Percentiles rank a stretch among this genome's conserved stretches.
Conservation (phyloP, 2,113 vertebrate species). For the Tachysurus vachellii region DNA sequence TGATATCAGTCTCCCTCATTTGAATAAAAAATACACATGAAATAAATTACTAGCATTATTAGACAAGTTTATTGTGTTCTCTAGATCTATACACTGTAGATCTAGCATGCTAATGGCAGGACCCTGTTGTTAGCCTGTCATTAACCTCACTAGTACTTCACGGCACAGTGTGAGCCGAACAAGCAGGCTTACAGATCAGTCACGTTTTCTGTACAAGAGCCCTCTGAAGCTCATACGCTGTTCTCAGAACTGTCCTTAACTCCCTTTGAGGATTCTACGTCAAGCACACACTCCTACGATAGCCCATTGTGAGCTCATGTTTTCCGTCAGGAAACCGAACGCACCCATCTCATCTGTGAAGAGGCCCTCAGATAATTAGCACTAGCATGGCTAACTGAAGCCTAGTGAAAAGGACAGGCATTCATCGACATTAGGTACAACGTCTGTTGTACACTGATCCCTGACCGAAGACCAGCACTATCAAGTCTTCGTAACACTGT, state of each 20-base stretch:
- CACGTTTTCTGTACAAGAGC: constrained; percentile 12
- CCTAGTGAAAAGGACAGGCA: constrained; percentile 24
- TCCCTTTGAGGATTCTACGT: constrained; percentile 24
- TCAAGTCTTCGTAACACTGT: constrained; percentile 20
- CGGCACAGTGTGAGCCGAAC: constrained; percentile 15
- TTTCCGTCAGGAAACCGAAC: constrained; percentile 26
- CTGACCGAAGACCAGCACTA: constrained; percentile 2
- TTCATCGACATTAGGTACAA: constrained; percentile 30
- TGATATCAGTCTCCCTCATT: neutral
- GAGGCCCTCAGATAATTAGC: constrained; percentile 55
- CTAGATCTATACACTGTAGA: neutral
- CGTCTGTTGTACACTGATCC: constrained; percentile 15
- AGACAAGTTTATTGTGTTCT: neutral
- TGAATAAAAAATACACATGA: constrained; percentile 1
- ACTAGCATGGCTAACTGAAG: constrained; percentile 33
- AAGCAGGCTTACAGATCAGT: constrained; percentile 7
- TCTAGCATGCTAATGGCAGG: constrained; percentile 19
- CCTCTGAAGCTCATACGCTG: constrained; percentile 6
- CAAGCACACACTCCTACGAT: constrained; percentile 34
- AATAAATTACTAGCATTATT: neutral
- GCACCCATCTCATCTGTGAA: constrained; percentile 51
- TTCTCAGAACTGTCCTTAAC: constrained; percentile 37
- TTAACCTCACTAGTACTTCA: constrained; percentile 28
- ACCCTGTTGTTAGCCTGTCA: constrained; percentile 7
- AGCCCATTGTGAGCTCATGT: constrained; percentile 26